A percentile compares a stretch with the other conserved stretches of the same genome.
Conservation (phyloP, 2,888 invertebrate species). For the Empis livida region DNA sequence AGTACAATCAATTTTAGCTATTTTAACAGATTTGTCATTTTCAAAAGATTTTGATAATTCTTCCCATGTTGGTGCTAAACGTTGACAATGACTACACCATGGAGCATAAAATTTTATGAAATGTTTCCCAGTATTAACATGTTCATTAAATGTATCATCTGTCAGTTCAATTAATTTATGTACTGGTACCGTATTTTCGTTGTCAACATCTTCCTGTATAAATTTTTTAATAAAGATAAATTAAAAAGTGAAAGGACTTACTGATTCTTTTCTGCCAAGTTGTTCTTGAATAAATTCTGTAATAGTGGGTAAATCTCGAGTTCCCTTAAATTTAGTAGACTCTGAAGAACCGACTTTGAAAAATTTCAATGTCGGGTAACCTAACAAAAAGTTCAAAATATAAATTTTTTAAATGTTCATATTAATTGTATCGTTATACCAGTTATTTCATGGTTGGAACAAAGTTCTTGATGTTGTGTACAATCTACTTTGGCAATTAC, state of each 20-base stretch:
- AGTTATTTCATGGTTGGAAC: slow-evolving; percentile 62
- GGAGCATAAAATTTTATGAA: slow-evolving; percentile 89
- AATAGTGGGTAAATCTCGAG: slow-evolving; percentile 61
- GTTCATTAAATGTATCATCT: slow-evolving; percentile 61
- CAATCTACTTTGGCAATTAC: slow-evolving; percentile 78
- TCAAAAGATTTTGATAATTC: slow-evolving; percentile 53
- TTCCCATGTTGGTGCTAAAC: slow-evolving; percentile 74
- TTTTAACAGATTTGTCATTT: slow-evolving; percentile 50
- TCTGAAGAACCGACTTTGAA: slow-evolving; percentile 55
- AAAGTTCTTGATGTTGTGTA: slow-evolving; percentile 57
- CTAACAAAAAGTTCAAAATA: slow-evolving; percentile 22
- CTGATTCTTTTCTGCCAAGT: slow-evolving; percentile 34
- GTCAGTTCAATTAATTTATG: slow-evolving; percentile 50
- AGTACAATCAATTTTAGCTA: slow-evolving; percentile 79
- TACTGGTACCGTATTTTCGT: slow-evolving; percentile 1
- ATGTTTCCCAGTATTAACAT: slow-evolving; percentile 59
- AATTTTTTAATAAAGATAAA: background rate
- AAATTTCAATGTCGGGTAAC: slow-evolving; percentile 76
- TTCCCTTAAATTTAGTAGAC: slow-evolving; percentile 63
- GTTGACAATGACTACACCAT: slow-evolving; percentile 83
- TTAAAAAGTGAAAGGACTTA: slow-evolving; percentile 20
- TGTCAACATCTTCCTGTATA: slow-evolving; percentile 8
- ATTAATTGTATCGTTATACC: slow-evolving; percentile 10
- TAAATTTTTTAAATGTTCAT: background rate
- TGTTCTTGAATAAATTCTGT: slow-evolving; percentile 67